Evolutionary conservation across 2,113 vertebrate genomes (phyloP), one percentile per base, ranked within the genome.

Genomic region (Sander lucioperca): DNA sequence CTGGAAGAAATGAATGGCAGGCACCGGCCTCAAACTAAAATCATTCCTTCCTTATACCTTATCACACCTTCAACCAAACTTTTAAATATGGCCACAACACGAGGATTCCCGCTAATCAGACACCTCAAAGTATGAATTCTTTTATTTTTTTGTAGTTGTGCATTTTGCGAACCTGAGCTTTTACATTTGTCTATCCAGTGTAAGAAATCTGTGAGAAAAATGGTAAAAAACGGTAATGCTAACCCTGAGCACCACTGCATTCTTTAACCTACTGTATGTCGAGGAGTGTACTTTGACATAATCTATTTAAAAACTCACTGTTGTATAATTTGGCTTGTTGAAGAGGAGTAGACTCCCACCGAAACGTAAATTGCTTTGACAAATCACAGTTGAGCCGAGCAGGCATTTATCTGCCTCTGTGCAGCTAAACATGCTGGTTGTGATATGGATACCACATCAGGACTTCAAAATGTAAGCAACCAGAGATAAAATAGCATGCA

Each of bases 1-100:
- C 81, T 70, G 72, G 61, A 62, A 67, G 85, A 90, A 93, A 93
- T 89, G 77, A 91, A 89, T 81, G 86, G 80, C 80, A 88, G 87
- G 54, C 75, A 48, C 69, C 53, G 77, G 78, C 73, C 81, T 92
- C 61, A 53, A 75, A 62, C 75, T 76, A 45, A 88, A 91, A 92
- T 84, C 19, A 85, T 80, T 89, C 88, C 82, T 66, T 83, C 81
- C 75, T 74, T 13, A 8, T 67, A 51, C 58, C 51, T 82, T 72
- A 79, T 87, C 51, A 57, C 43, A 13, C 48, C 77, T 74, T 59
- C 27, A 53, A 67, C 79, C 27, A 48, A 39, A 25, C 1, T 21
- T 57, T 74, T 11, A 58, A 47, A 76, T 71, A 51, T 67, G 47
- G 58, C 67, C 63, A 66, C 39, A 30, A 63, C 68, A 63, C 6